Base-by-base conservation (phyloP, 2,888 invertebrate genomes). In the Rhaphigaster nebulosa region DNA sequence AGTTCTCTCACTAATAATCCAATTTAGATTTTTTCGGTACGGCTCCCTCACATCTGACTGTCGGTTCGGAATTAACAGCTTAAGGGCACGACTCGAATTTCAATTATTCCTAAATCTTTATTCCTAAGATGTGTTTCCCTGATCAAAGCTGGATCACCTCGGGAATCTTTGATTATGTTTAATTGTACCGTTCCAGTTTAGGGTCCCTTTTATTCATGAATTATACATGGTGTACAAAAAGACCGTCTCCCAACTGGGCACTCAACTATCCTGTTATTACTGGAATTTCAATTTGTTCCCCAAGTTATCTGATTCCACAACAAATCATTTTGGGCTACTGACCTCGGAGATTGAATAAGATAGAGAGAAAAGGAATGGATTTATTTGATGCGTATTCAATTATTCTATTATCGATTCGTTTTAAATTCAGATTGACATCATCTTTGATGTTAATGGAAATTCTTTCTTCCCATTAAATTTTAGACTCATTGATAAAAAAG, bases 251-350 rank as follows among this genome's bases (percentile, higher is more conserved):
- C 34, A 76, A 76, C 29, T 15, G 70, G 70, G 70, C 70, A 76
- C 38, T 76, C 70, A 76, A 76, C 38, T 76, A 76, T 76, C 70
- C 70, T 76, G 70, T 76, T 76, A 76, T 76, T 76, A 76, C 70
- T 23, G 70, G 70, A 76, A 76, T 76, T 76, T 76, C 70, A 76
- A 76, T 76, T 76, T 76, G 70, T 76, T 76, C 70, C n/a, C 38
- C 23, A 76, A 76, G 70, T 76, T 76, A 76, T 76, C 70, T 76
- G 70, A 76, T 76, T 38, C 70, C 70, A 76, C 8, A 76, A 76
- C 70, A 76, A 76, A 76, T 76, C 70, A 76, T 76, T 76, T 76
- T 76, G 70, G 70, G 34, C 70, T 23, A 34, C 34, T 76, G 70
- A 76, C 70, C 70, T 76, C 34, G 34, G 29, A 65, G 65, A 65